Percentiles rank a stretch among this genome's conserved stretches.
These are phyloP conservation scores for Dendrolimus pini DNA, from an alignment of 2,888 invertebrate species.

Conservation along the genomic window DNA sequence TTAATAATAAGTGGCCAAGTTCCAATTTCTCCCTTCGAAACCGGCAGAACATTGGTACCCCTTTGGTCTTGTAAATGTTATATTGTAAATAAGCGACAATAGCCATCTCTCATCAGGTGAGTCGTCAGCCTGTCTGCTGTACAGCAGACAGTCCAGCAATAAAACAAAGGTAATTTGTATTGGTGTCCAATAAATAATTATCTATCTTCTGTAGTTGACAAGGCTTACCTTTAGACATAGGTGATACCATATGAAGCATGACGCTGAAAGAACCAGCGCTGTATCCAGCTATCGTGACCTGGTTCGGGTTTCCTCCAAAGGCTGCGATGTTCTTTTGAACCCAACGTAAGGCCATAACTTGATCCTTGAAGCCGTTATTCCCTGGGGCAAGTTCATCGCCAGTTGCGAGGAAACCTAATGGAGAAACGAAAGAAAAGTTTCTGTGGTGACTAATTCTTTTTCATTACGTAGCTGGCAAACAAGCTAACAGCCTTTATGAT, in stretches of 20 bases:
- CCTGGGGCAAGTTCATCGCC: constrained; percentile 81
- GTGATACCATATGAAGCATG: constrained; percentile 77
- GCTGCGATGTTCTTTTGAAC: constrained; percentile 79
- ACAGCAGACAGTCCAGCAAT: too few relatives aligned
- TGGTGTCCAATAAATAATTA: too few relatives aligned
- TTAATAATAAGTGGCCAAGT: background rate
- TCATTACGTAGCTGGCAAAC: too few relatives aligned
- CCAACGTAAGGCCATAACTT: constrained; percentile 81
- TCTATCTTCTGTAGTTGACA: background rate
- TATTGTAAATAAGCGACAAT: too few relatives aligned
- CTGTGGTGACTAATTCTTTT: too few relatives aligned
- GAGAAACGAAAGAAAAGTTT: background rate
- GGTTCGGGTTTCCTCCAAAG: constrained; percentile 81
- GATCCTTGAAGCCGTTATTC: constrained; percentile 83
- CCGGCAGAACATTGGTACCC: background rate
- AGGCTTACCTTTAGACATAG: constrained; percentile 75
- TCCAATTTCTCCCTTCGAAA: background rate
- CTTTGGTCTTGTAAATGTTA: too few relatives aligned
- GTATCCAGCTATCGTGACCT: constrained; percentile 80
- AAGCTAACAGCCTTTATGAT: too few relatives aligned
- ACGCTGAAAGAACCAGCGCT: constrained; percentile 72
- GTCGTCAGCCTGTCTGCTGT: too few relatives aligned
- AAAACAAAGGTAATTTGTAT: too few relatives aligned
- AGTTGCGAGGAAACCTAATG: constrained; percentile 78
- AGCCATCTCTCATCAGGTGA: too few relatives aligned